A percentile compares a stretch with the other conserved stretches of the same genome.
phyloP scores from a whole-genome alignment of 2,888 invertebrate species.

The Linyphia triangularis region DNA sequence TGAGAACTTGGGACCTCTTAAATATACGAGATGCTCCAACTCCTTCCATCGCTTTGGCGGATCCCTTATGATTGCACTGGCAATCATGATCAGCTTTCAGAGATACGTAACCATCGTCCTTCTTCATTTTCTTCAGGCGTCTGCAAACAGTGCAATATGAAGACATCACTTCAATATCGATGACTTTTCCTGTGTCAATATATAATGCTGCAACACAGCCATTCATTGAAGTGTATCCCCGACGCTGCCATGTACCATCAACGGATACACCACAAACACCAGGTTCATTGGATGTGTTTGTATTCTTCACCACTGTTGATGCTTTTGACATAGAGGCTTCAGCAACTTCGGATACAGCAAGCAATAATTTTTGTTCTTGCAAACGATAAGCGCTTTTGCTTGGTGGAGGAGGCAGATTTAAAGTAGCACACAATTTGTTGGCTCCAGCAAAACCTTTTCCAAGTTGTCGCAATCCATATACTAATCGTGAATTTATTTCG shows the following conservation, averaged over 20 bases:
- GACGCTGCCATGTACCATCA: conserved; percentile 1
- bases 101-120: background rate
- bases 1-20: background rate
- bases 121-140: background rate
- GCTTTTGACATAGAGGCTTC: background rate
- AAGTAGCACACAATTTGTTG: background rate
- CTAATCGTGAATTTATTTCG: background rate
- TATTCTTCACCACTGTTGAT: background rate
- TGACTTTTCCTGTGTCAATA: background rate
- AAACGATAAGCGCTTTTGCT: background rate
- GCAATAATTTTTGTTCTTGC: background rate
- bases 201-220: background rate
- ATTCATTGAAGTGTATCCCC: background rate
- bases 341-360: background rate
- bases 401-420: background rate
- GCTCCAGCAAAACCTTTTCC: background rate
- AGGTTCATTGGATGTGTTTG: background rate
- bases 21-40: background rate
- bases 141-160: background rate
- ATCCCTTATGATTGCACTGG: background rate
- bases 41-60: no score
- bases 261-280: background rate
- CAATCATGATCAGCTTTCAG: background rate
- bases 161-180: background rate
- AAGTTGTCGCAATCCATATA: background rate